Base-by-base conservation (phyloP, 2,797 vertebrate species). In the Mastacembelus armatus region DNA sequence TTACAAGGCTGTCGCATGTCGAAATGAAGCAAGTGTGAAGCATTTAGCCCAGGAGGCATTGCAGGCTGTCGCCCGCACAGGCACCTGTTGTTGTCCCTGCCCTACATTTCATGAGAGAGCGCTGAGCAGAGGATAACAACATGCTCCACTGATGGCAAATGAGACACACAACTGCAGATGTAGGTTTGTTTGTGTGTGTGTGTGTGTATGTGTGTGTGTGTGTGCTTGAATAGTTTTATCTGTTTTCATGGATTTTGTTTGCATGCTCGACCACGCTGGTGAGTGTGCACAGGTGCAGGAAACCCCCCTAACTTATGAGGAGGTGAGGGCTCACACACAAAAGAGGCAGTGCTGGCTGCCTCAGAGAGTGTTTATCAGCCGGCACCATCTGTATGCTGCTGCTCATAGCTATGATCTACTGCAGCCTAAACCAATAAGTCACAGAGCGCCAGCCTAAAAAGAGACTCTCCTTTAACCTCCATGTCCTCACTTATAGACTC, bases 51-150 rank as follows among this genome's bases (percentile, higher is more conserved):
- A 92, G 88, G 91, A 94, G 92, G 92, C 92, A 90, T 85, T 80
- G 91, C 92, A 91, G 92, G 89, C 90, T 92, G 90, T 92, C 89
- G 90, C 89, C 92, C 83, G 87, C 89, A 85, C 89, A 90, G 89
- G 90, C 92, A 93, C 93, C 93, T 94, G 93, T 94, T 94, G 91
- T 92, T 90, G 88, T 92, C 90, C 86, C 92, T 93, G 91, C 88
- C 90, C 91, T 89, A 92, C 90, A 93, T 93, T 92, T 90, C 87
- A 86, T 81, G 73, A 88, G 84, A 90, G 84, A 81, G 81, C 75
- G 72, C 79, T 77, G 85, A 91, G 89, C 83, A 81, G 84, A 87
- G 88, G 83, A 91, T 89, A 91, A 92, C 89, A 88, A 88, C 91
- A 91, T 90, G 90, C 89, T 91, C 84, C 88, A 87, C 81, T 84